Conservation (phyloP, 2,888 invertebrate genomes). For the Lydus trimaculatus region DNA sequence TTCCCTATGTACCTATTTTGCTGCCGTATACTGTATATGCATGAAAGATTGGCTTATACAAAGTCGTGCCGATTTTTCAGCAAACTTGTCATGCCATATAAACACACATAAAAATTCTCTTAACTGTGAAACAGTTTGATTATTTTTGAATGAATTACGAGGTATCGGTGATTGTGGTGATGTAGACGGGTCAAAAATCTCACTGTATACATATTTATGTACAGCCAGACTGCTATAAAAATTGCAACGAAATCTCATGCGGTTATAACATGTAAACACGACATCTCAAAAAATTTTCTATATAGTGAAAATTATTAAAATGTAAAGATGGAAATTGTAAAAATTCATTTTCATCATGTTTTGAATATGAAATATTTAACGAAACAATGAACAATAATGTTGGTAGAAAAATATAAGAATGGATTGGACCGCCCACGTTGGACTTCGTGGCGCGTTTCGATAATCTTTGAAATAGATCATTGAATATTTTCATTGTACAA, state of each 20-base stretch:
- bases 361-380: background rate
- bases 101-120: background rate
- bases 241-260: slow-evolving; percentile 5
- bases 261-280: background rate
- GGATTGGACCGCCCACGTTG: slow-evolving; percentile 27
- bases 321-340: background rate
- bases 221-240: background rate
- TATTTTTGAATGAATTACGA: background rate
- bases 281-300: background rate
- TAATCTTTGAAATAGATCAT: slow-evolving; percentile 28
- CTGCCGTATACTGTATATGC: too few relatives aligned
- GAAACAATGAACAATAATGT: slow-evolving; percentile 1
- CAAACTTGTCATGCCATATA: background rate
- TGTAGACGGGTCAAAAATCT: background rate
- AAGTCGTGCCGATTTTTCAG: background rate
- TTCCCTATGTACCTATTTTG: too few relatives aligned
- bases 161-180: background rate
- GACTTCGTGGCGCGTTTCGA: slow-evolving; percentile 20
- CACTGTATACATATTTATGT: slow-evolving; percentile 7
- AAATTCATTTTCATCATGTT: background rate
- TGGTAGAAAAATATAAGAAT: background rate
- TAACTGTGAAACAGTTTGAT: background rate
- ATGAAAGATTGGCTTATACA: background rate
- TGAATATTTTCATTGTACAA: slow-evolving; percentile 11
- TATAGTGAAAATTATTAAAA: background rate